Evolutionary conservation across 2,888 invertebrate genomes (phyloP), one percentile per base, ranked within the genome.

Genomic region (Drosophila tanythrix): DNA sequence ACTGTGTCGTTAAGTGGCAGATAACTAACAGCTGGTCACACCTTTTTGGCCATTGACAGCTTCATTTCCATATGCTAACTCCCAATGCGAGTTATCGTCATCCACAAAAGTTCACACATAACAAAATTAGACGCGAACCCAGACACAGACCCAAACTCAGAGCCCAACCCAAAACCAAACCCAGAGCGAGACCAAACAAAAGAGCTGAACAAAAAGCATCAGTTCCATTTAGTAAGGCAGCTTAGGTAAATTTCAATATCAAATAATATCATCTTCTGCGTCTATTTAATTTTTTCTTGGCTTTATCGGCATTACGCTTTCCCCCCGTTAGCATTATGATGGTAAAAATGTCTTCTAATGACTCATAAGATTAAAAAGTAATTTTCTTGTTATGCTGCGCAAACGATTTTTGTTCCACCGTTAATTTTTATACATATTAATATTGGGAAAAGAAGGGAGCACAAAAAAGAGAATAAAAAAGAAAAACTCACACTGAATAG

Each of bases 301-400:
- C 56, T 66, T 89, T 87, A 89, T 78, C 74, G 65, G 61, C 56
- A 59, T 71, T 72, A 76, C 67, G 72, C 76, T 74, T 68, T 61
- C 69, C 58, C 69, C 38, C 74, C 55, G 53, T 57, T 68, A 76
- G 77, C 83, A 75, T 82, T 82, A 77, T 86, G 72, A 38, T 56
- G 40, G 70, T 69, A 76, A 70, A 78, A 84, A 84, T 77, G 75
- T 84, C 87, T 89, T 88, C 90, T 90, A 89, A 88, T 88, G 87
- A 89, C 89, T 82, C 89, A 90, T 88, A 90, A 88, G 87, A 90
- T 90, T 90, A 88, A 88, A 87, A 88, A 88, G 90, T 84, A 89
- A 90, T 88, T 88, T 89, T 86, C 89, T 73, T 82, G 88, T 87
- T 90, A 83, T 86, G 83, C 76, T 64, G 71, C 68, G 78, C 79